Percentiles rank a stretch among this genome's conserved stretches.
phyloP scores from a whole-genome alignment of 2,113 vertebrate species.

The Glaucomys volans region DNA sequence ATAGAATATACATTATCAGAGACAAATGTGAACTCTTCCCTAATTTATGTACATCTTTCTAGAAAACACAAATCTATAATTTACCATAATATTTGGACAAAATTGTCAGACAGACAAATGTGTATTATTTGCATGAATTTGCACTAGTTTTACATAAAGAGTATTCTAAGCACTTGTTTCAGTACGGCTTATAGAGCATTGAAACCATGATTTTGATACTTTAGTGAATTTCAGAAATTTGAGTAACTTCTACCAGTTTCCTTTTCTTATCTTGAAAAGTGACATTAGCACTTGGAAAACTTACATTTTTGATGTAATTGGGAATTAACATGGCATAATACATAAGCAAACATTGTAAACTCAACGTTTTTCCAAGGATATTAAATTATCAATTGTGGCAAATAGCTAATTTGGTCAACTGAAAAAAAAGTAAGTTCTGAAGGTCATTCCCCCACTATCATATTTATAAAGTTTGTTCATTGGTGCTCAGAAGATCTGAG shows the following conservation, averaged over 20 bases:
- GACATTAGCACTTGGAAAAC: background rate
- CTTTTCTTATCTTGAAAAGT: background rate
- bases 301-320: background rate
- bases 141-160: background rate
- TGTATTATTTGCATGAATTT: background rate
- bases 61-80: background rate
- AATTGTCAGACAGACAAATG: background rate
- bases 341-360: background rate
- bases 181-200: background rate
- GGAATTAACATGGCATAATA: background rate
- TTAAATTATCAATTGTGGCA: background rate
- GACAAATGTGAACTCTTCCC: background rate
- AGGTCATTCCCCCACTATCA: background rate
- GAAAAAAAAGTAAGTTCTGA: background rate
- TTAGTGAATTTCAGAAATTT: slow-evolving; percentile 16
- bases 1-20: background rate
- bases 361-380: background rate
- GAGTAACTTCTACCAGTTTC: background rate
- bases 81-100: background rate
- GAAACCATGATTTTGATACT: slow-evolving; percentile 25
- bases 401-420: background rate
- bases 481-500: background rate
- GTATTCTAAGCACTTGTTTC: background rate
- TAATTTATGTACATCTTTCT: background rate
- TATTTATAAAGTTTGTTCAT: background rate